Percentiles rank a stretch among this genome's conserved stretches.
Evolutionary conservation across 2,797 vertebrate species (phyloP).

Genomic region (Taeniopygia guttata): DNA sequence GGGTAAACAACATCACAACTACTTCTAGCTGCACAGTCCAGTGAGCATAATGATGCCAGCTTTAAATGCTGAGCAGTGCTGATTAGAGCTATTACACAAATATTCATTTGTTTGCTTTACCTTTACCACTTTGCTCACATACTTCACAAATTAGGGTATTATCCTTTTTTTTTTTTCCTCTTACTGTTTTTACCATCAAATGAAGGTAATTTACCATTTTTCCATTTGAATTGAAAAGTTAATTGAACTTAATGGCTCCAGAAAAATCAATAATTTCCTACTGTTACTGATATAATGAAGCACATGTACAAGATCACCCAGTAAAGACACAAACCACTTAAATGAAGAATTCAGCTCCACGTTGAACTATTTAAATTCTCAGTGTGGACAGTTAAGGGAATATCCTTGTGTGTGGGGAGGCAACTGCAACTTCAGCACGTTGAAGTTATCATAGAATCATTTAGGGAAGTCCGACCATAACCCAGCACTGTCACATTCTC

Average conservation of each 20-base stretch:
- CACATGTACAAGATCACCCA: constrained; percentile 65
- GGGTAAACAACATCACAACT: constrained; percentile 55
- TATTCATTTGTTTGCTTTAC: constrained; percentile 42
- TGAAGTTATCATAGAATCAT: background rate
- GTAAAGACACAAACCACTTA: constrained; percentile 65
- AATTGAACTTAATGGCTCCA: constrained; percentile 79
- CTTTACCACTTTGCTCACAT: constrained; percentile 30
- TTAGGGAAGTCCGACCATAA: background rate
- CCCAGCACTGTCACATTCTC: background rate
- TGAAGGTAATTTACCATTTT: constrained; percentile 70
- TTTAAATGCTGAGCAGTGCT: background rate
- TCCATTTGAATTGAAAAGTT: constrained; percentile 73
- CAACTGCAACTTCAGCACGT: background rate
- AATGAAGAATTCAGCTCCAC: constrained; percentile 66
- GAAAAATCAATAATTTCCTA: constrained; percentile 78
- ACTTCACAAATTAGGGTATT: constrained; percentile 66
- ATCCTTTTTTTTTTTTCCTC: background rate
- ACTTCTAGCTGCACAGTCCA: constrained; percentile 40
- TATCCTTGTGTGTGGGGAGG: constrained; percentile 15
- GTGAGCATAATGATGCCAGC: constrained; percentile 40
- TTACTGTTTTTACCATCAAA: constrained; percentile 67
- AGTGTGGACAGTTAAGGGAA: constrained; percentile 1
- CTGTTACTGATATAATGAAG: constrained; percentile 73
- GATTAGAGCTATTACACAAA: constrained; percentile 4
- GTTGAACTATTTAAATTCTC: constrained; percentile 58